Evolutionary conservation across 2,797 vertebrate genomes (phyloP).

Genomic region (Hyperoplus lanceolatus): DNA sequence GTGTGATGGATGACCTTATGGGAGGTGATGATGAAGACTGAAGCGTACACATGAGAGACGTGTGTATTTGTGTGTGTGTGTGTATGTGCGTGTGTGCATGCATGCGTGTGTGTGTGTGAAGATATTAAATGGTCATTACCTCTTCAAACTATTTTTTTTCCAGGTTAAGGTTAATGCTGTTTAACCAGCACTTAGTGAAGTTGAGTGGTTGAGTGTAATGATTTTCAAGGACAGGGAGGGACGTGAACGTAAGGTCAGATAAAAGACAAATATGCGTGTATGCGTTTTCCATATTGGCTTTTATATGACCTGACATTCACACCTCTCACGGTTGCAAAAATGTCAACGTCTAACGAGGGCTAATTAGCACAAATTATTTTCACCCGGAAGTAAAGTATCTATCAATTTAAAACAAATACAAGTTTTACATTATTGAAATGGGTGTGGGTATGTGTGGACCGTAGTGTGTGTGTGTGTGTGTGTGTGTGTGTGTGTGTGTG

Average conservation of each 20-base stretch:
- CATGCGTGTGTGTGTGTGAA: background rate
- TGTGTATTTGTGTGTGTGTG: background rate
- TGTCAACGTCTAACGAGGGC: constrained; percentile 51
- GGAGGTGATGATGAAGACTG: constrained; percentile 46
- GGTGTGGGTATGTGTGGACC: background rate
- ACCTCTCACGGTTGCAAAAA: constrained; percentile 46
- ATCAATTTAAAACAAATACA: constrained; percentile 11
- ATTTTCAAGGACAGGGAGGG: background rate
- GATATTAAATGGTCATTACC: constrained; percentile 10
- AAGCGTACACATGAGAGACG: constrained; percentile 12
- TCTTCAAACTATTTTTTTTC: constrained; percentile 26
- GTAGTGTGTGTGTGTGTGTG: background rate
- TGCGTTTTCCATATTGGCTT: constrained; percentile 7
- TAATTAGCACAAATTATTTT: constrained; percentile 45
- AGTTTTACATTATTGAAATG: constrained; percentile 14
- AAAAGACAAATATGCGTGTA: background rate
- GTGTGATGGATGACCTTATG: constrained; percentile 57
- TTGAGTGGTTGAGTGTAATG: constrained; percentile 2
- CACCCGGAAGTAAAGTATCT: constrained; percentile 18
- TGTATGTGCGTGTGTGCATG: background rate
- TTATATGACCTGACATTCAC: constrained; percentile 51
- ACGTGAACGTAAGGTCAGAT: background rate
- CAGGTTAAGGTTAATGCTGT: constrained; percentile 23
- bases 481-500: background rate
- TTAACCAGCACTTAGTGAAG: constrained; percentile 9